Base-by-base conservation (phyloP, 2,797 vertebrate species). In the Eutrigla gurnardus region DNA sequence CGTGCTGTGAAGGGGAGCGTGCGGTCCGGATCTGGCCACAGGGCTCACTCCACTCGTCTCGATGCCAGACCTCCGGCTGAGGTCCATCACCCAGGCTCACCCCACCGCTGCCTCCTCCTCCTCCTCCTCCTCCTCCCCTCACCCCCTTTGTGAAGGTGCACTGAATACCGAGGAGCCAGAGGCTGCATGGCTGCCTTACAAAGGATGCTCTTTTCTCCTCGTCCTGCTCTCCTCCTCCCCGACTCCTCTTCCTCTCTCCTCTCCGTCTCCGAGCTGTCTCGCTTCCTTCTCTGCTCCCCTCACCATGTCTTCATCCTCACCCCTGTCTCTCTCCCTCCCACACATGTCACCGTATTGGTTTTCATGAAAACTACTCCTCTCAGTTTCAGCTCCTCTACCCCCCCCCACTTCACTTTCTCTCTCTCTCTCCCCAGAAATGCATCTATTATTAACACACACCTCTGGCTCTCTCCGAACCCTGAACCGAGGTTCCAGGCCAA, bases 391-490 rank as follows among this genome's bases (percentile, higher is more conserved):
- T 68, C 73, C 69, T 66, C 70, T 68, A 49, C 63, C 52, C 70
- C 43, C 50, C 58, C 45, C 33, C 25, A 7, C 50, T 4, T 0
- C 35, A 33, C 52, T 65, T 73, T 47, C 8, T 73, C 54, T 61
- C 47, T 43, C 67, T 65, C 70, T 73, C 70, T 62, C 78, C 59
- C 70, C 76, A 82, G 83, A 91, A 89, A 89, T 53, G 66, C 88
- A 93, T 94, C 86, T 93, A 93, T 94, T 92, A 94, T 94, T 94
- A 92, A 94, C 88, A 82, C 11, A 81, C 83, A 91, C 91, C 91
- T 92, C 87, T 84, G 82, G 86, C 86, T 89, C 82, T 80, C 35
- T 45, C 81, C 84, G 67, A 84, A 91, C 87, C 86, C 83, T 66
- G 61, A 85, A 70, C 83, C 72, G 35, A 67, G 85, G 89, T 84